These are phyloP conservation scores for Gallinago media DNA, from an alignment of 2,113 vertebrate species.

Conservation along the genomic window DNA sequence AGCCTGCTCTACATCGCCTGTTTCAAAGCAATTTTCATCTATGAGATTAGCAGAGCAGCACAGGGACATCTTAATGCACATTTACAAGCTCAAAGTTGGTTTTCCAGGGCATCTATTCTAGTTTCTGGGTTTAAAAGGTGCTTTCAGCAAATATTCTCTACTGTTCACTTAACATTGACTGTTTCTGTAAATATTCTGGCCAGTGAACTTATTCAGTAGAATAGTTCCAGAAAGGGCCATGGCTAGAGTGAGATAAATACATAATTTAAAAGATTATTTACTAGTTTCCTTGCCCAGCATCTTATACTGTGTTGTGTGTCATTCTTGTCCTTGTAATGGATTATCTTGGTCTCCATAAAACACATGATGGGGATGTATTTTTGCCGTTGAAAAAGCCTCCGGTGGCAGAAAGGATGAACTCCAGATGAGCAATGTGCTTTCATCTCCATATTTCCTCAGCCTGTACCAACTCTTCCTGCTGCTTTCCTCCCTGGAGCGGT, in stretches of 20 bases:
- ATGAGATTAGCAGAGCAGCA: slow-evolving; percentile 27
- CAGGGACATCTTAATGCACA: background rate
- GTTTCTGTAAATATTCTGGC: slow-evolving; percentile 7
- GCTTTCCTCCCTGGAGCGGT: background rate
- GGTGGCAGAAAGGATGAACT: slow-evolving; percentile 23
- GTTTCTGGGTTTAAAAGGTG: background rate
- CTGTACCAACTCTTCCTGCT: background rate
- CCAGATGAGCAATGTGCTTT: slow-evolving; percentile 36
- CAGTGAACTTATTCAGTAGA: background rate
- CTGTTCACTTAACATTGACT: slow-evolving; percentile 9
- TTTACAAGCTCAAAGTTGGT: slow-evolving; percentile 11
- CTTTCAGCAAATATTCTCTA: slow-evolving; percentile 21
- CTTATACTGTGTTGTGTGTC: background rate
- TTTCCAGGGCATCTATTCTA: slow-evolving; percentile 24
- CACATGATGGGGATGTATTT: slow-evolving; percentile 18
- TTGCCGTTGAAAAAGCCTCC: slow-evolving; percentile 11
- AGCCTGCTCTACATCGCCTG: background rate
- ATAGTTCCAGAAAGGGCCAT: background rate
- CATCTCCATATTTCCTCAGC: slow-evolving; percentile 17
- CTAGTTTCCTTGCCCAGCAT: background rate
- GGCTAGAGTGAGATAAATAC: background rate
- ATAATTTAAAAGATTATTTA: slow-evolving; percentile 35
- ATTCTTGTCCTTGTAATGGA: slow-evolving; percentile 28
- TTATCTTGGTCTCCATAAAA: slow-evolving; percentile 30
- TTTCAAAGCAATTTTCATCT: slow-evolving; percentile 39